Base-by-base conservation (phyloP, 1,140 invertebrate species). In the Adoxophyes honmai region DNA sequence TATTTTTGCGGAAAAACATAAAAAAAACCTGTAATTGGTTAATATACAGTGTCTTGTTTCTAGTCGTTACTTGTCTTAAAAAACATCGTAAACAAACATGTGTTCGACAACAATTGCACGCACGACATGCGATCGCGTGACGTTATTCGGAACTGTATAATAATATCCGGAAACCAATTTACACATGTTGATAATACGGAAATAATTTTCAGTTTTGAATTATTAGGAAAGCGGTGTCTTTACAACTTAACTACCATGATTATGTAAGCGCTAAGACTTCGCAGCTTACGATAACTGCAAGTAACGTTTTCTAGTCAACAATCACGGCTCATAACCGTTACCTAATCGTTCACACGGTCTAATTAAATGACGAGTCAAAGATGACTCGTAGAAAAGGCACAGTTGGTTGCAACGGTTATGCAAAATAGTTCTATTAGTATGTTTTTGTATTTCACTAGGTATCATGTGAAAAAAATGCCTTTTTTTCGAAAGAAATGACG, bases 261-360 rank as follows among this genome's bases (percentile, higher is more conserved):
- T 44, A 44, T 18, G 39, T 44, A 44, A 44, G 16, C 10, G n/a
- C 3, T 1, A 44, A 28, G 2, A 3, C 6, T 16, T 14, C 18
- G 18, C 39, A 44, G 16, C 39, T 44, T 21, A 16, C 39, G 14
- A 44, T 28, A 28, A 28, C 15, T 34, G 60, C 62, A 70, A 64
- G 57, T 63, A 66, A 28, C 37, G 38, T 37, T 59, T 51, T 44
- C 37, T 36, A 52, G 51, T 34, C 38, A 15, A 14, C 51, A 44
- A n/a, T 52, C 21, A 15, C 21, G 6, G 21, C 21, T 28, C 39
- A 59, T 52, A 34, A 55, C 68, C 7, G 39, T 75, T 75, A 71
- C 69, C 64, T 68, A 73, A 79, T 58, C 62, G 52, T 55, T 76
- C 75, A 57, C 78, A 76, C 71, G 75, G 57, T 73, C 73, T 59